Base-by-base conservation (phyloP, 2,797 vertebrate species). In the Poecilia gillii region DNA sequence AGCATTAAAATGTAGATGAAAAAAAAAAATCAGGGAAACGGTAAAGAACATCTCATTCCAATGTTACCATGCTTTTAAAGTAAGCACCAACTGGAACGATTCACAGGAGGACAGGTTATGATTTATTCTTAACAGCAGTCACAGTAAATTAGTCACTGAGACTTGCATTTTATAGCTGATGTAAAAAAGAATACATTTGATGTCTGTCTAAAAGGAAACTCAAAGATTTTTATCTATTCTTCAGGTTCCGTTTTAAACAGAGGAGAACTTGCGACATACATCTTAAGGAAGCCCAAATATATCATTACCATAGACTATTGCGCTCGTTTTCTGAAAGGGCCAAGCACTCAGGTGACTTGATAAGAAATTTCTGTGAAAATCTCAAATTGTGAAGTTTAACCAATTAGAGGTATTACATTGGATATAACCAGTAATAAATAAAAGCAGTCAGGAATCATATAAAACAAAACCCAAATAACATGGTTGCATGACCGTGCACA, bases 21-120 rank as follows among this genome's bases (percentile, higher is more conserved):
- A 78, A 81, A 86, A 79, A 77, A 76, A 75, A 76, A 82, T 53
- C 4, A 76, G 71, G 75, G 71, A 87, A 87, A 87, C 72, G 41
- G 80, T 55, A 83, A 86, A 82, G 4, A 76, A 81, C 51, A 87
- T 83, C 80, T 81, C 79, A 51, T 59, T 45, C 31, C 46, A 25
- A 72, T 82, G 82, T 86, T 80, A 85, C 72, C 87, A 91, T 92
- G 89, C 88, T 33, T 78, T 88, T 45, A 88, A 87, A 85, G 84
- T 77, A 86, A 85, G 59, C 36, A 83, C 73, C 74, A 81, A 18
- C 64, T 82, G 20, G 13, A 59, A 28, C 23, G 4, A 71, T 46
- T 73, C 12, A 46, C 28, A 31, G 18, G 18, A 70, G 55, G 14
- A 46, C 23, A 46, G 33, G 41, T 1, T 46, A 74, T 31, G 51